Base-by-base conservation (phyloP, 2,888 invertebrate species). In the Ommatoiulus sabulosus region DNA sequence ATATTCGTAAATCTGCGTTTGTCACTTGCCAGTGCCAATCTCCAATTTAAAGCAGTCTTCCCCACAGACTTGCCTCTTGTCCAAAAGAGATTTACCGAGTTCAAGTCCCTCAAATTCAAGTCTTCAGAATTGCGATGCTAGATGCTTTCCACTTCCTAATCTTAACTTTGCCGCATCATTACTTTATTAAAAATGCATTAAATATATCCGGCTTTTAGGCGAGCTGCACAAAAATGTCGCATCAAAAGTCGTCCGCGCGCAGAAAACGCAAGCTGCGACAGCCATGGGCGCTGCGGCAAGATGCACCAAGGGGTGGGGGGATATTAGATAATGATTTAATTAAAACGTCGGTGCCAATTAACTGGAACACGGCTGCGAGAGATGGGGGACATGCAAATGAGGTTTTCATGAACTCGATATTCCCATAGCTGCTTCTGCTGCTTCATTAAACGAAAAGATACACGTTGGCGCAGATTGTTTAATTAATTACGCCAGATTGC, bases 331-430 rank as follows among this genome's bases (percentile, higher is more conserved):
- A 63, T n/a, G n/a, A 63, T 20, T 63, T 63, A 63, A 63, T 63
- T 63, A 63, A 63, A 63, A 63, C 63, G 63, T 63, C 63, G 63
- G 63, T 63, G 63, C 63, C 63, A 63, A 63, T 63, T 63, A 63
- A 63, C n/a, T 63, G 63, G 1, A 63, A 63, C 63, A 63, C 63
- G 63, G 63, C 63, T 63, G 63, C 63, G 63, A 63, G 20, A 63
- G 63, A 63, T 15, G n/a, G 63, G 48, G 20, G 20, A 63, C 20
- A 63, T 63, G 63, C 63, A 63, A 63, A 63, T 63, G 63, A 63
- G n/a, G 20, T 63, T 63, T 63, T 63, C 63, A 63, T 63, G 63
- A 63, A 63, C 63, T 63, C 63, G 10, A 63, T 63, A 63, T 20
- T 63, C 63, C 63, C 63, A 63, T 63, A 63, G 63, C 63, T 15